These are phyloP conservation scores for Zaprionus inermis DNA, from an alignment of 1,140 invertebrate genomes.

Conservation along the genomic window DNA sequence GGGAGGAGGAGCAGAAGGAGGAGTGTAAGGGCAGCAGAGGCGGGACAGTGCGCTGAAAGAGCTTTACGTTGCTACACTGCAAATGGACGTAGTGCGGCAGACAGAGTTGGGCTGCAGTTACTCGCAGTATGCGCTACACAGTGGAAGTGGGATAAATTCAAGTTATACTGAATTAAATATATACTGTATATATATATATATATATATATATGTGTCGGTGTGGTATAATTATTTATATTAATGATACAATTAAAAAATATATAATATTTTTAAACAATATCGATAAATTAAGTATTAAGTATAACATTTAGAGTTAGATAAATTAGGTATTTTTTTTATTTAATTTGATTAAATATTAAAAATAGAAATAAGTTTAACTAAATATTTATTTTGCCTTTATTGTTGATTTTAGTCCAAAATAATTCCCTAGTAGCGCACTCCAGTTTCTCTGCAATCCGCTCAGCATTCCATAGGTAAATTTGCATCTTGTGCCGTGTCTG, in stretches of 20 bases:
- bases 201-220: too few species aligned
- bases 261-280: too few species aligned
- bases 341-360: not conserved
- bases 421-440: conserved; percentile 38
- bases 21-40: not conserved
- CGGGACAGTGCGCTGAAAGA: conserved; percentile 35
- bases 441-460: conserved; percentile 31
- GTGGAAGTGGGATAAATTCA: not conserved
- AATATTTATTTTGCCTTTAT: not conserved
- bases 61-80: conserved; percentile 44
- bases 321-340: too few species aligned
- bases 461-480: conserved; percentile 79
- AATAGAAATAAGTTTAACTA: not conserved
- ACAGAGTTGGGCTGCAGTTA: conserved; percentile 13
- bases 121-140: conserved; percentile 14
- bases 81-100: conserved; percentile 13
- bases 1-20: not conserved
- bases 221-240: too few species aligned
- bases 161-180: not conserved
- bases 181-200: not conserved
- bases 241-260: too few species aligned
- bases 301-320: too few species aligned
- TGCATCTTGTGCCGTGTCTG: conserved; percentile 79
- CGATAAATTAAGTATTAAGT: too few species aligned
- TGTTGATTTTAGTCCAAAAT: too few species aligned